Evolutionary conservation across 2,888 invertebrate genomes (phyloP), one percentile per base, ranked within the genome.

Genomic region (Sipunculus nudus): DNA sequence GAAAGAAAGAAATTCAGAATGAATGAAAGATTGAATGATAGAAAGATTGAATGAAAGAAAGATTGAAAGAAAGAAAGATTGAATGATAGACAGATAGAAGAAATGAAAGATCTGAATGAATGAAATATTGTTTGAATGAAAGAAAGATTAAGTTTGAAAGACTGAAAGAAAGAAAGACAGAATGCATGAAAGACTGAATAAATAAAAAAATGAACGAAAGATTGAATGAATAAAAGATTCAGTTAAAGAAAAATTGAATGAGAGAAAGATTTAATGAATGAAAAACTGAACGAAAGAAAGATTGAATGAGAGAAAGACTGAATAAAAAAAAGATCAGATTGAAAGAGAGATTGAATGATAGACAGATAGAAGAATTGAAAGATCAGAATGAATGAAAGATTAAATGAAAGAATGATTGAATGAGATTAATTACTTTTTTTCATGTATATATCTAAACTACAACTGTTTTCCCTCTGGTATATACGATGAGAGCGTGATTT

Each of bases 71-170:
- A 52, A 16, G 52, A 38, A 52, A 16, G 52, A 38, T 40, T 21
- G 52, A 38, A 52, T 21, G 52, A 38, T 40, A 16, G 52, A 38
- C 35, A 16, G 52, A 38, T 40, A 16, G 52, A 38, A 52, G 16
- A 39, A 38, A 52, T 21, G 52, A 38, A 52, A 16, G 52, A 38
- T 40, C n/a, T 21, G 52, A 38, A 52, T 21, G 52, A 38, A 52
- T 21, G 52, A 38, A 52, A 16, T 35, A 38, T 40, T 21, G 52
- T 21, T 40, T 21, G 52, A 38, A 52, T 21, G 52, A 38, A 52
- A 16, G 52, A 38, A 52, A n/a, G n/a, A n/a, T n/a, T n/a, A n/a
- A n/a, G n/a, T n/a, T n/a, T 21, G 52, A 38, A 52, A 16, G 52
- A 38, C 35, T 21, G 52, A 38, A 52, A 16, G 52, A 38, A 52